Conservation (phyloP, 53 echinoderm and acorn worm species). For the Zoroaster sp. region DNA sequence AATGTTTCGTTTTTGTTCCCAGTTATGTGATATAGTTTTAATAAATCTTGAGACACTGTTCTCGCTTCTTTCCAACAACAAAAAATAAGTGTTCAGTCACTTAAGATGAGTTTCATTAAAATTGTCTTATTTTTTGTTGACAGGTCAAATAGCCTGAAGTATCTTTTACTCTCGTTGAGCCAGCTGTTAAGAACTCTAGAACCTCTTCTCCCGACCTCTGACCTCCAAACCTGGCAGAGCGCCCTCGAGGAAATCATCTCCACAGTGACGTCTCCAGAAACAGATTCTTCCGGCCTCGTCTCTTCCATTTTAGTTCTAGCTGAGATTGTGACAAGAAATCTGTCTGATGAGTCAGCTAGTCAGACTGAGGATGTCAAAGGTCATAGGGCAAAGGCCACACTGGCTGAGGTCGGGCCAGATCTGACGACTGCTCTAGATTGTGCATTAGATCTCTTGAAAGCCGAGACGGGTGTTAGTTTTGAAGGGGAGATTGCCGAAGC, state of each 20-base stretch:
- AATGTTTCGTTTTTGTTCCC: too few relatives aligned
- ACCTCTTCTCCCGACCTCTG: conserved; percentile 13
- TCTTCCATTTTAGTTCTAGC: neutral
- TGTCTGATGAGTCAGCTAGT: neutral
- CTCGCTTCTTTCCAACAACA: too few relatives aligned
- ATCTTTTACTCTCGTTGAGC: conserved; percentile 19
- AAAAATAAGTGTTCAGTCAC: too few relatives aligned
- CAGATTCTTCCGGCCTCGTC: neutral
- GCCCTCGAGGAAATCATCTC: conserved; percentile 10
- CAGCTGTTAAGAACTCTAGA: conserved; percentile 29
- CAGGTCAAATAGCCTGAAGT: neutral
- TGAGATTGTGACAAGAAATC: neutral
- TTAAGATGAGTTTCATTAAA: too few relatives aligned
- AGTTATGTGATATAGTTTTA: too few relatives aligned
- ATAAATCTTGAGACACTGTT: too few relatives aligned
- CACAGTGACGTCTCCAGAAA: neutral
- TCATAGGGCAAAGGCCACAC: neutral
- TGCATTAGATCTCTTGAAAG: neutral
- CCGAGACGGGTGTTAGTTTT: neutral
- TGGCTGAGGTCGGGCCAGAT: neutral
- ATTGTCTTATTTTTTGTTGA: neutral
- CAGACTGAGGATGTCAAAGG: neutral
- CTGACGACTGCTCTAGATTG: neutral
- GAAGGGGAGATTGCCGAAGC: neutral
- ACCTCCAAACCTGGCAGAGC: conserved; percentile 16